Percentiles rank a stretch among this genome's conserved stretches.
Conservation (phyloP, 2,113 vertebrate species). For the Hyaena hyaena region DNA sequence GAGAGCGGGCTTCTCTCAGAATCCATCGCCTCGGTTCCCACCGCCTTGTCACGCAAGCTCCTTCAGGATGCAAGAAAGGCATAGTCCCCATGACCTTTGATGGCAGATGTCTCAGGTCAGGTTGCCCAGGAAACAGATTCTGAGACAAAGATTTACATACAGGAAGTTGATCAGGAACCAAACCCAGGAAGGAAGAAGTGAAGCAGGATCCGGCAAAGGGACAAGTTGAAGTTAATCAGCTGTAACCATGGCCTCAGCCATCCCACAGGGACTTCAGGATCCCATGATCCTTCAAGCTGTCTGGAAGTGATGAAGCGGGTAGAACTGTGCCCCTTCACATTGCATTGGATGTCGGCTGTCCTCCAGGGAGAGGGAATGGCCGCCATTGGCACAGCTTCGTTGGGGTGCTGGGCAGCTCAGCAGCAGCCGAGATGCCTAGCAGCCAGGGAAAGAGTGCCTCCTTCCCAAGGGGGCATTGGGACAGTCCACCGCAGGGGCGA, state of each 20-base stretch:
- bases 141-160: background rate
- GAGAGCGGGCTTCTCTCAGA: rapidly evolving
- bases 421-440: background rate
- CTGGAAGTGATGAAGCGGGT: background rate
- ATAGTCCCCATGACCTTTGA: background rate
- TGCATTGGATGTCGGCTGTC: background rate
- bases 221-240: too few species aligned
- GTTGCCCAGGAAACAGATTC: background rate
- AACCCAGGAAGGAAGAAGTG: background rate
- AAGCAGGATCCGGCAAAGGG: background rate
- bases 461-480: background rate
- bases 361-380: background rate
- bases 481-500: too few species aligned
- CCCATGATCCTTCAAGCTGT: background rate
- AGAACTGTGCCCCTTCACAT: background rate
- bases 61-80: background rate
- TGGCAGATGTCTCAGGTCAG: background rate
- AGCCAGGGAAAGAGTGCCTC: background rate
- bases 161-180: background rate
- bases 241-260: background rate
- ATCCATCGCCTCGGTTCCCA: background rate
- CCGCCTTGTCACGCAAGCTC: background rate
- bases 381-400: background rate
- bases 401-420: background rate
- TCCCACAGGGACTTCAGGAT: background rate